These are phyloP conservation scores for Nomada hirtipes DNA, from an alignment of 2,888 invertebrate species.

Conservation along the genomic window DNA sequence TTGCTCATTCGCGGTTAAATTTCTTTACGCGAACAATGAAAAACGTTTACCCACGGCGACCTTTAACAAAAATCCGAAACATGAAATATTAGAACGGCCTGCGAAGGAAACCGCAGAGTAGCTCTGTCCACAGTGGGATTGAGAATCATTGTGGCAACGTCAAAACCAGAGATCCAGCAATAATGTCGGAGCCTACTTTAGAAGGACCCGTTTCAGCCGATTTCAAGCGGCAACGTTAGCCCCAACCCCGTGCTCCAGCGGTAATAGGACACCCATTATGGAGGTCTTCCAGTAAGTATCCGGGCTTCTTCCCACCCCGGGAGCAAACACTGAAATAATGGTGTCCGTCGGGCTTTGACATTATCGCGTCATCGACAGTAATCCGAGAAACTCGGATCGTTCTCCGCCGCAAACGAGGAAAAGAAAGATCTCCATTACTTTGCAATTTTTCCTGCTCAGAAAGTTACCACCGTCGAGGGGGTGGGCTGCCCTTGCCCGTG, in stretches of 20 bases:
- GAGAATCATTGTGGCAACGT: slow-evolving; percentile 29
- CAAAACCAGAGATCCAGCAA: slow-evolving; percentile 37
- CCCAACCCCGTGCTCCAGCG: slow-evolving; percentile 11
- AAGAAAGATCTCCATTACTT: not conserved
- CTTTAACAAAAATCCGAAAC: not conserved
- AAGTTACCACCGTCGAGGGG: slow-evolving; percentile 5
- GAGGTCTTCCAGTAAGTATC: slow-evolving; percentile 27
- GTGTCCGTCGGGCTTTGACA: slow-evolving; percentile 37
- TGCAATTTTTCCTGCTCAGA: slow-evolving; percentile 12
- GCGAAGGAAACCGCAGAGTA: not conserved
- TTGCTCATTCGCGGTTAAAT: not conserved
- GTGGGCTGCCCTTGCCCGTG: not conserved
- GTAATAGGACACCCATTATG: slow-evolving; percentile 53
- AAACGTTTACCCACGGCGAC: not conserved
- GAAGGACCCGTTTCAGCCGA: slow-evolving; percentile 20
- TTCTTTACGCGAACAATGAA: too few species aligned
- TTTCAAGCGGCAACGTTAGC: slow-evolving; percentile 36
- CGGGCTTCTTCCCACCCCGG: slow-evolving; percentile 25
- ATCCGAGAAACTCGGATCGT: slow-evolving; percentile 14
- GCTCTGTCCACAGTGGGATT: not conserved
- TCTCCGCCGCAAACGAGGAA: not conserved
- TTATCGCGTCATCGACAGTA: slow-evolving; percentile 37
- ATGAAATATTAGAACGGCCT: not conserved
- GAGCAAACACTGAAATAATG: slow-evolving; percentile 45
- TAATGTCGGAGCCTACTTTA: slow-evolving; percentile 41